A percentile compares a stretch with the other conserved stretches of the same genome.
Conservation (phyloP, 2,888 invertebrate genomes). For the Caenorhabditis sp. region DNA sequence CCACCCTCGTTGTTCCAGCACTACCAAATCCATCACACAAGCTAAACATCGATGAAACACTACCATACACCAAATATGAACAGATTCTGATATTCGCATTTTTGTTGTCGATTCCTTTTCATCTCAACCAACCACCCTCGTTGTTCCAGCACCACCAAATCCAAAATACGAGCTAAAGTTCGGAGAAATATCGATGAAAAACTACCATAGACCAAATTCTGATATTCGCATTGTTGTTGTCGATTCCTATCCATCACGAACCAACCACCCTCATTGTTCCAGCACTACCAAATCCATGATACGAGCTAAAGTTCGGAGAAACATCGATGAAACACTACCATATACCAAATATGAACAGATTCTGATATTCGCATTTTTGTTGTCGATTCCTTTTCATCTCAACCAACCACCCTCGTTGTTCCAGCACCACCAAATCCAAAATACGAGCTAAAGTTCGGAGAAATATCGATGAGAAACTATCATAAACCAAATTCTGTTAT, state of each 20-base stretch:
- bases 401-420: slow-evolving; percentile 1
- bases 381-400: slow-evolving; percentile 1
- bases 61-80: no score
- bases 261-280: slow-evolving; percentile 2
- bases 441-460: no score
- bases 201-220: slow-evolving; percentile 1
- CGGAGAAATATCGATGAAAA: background rate
- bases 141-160: slow-evolving; percentile 2
- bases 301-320: no score
- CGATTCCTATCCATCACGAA: slow-evolving; percentile 5
- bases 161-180: background rate
- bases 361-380: background rate
- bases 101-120: slow-evolving; percentile 4
- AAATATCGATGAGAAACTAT: no score
- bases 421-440: slow-evolving; percentile 2
- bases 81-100: background rate
- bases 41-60: no score
- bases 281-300: background rate
- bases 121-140: slow-evolving; percentile 6
- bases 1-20: background rate
- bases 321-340: no score
- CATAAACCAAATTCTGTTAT: no score
- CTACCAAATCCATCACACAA: background rate
- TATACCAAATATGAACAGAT: background rate
- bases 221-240: background rate